Evolutionary conservation across 2,797 vertebrate genomes (phyloP).

Genomic region (Anabas testudineus): DNA sequence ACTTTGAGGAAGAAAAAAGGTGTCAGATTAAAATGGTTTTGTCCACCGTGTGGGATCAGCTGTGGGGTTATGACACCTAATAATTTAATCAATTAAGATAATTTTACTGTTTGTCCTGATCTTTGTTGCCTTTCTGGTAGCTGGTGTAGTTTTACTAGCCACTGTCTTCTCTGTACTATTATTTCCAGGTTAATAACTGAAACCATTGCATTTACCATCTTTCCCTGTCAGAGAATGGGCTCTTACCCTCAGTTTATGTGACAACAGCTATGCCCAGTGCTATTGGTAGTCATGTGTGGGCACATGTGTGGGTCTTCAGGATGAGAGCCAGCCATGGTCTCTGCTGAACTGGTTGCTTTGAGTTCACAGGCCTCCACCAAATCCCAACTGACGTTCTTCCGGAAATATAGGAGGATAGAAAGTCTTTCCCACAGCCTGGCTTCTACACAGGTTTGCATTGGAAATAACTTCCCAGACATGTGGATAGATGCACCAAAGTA

Average conservation of each 20-base stretch:
- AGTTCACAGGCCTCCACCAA: slow-evolving; percentile 36
- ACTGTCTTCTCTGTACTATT: slow-evolving; percentile 43
- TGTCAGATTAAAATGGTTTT: not conserved
- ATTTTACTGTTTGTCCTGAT: no score
- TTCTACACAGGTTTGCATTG: slow-evolving; percentile 29
- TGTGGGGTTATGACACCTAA: not conserved
- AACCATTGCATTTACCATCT: slow-evolving; percentile 5
- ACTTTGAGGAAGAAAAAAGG: not conserved
- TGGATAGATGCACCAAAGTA: slow-evolving; percentile 46
- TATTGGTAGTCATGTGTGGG: slow-evolving; percentile 47
- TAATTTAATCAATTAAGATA: no score
- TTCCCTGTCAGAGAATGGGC: slow-evolving; percentile 44
- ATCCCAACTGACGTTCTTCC: slow-evolving; percentile 31
- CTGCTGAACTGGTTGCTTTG: slow-evolving; percentile 37
- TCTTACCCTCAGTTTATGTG: slow-evolving; percentile 37
- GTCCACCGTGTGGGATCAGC: not conserved
- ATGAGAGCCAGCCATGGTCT: slow-evolving; percentile 38
- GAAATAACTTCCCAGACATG: slow-evolving; percentile 52
- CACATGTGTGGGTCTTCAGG: slow-evolving; percentile 37
- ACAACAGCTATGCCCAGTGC: slow-evolving; percentile 29
- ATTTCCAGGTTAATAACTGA: slow-evolving; percentile 38
- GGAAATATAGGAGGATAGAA: slow-evolving; percentile 7
- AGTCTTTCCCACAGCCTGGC: slow-evolving; percentile 24
- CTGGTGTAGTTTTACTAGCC: slow-evolving; percentile 22
- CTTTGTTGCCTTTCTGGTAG: not conserved